Evolutionary conservation across 2,113 vertebrate species (phyloP).

Genomic region (Hoplias malabaricus): DNA sequence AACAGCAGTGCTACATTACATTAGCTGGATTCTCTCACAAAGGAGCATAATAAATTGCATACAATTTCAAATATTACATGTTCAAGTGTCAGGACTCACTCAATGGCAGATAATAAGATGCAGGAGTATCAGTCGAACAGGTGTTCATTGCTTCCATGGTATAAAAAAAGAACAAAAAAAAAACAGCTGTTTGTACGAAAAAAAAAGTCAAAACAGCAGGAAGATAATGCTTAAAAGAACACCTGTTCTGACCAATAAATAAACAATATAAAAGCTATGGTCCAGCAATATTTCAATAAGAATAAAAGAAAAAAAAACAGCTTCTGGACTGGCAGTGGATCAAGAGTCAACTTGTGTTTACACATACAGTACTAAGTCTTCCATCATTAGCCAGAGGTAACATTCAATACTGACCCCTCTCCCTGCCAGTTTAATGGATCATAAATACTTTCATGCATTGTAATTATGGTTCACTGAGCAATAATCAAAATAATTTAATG

Average conservation of each 20-base stretch:
- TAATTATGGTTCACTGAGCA: slow-evolving; percentile 56
- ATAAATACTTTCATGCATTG: slow-evolving; percentile 75
- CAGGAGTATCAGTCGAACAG: slow-evolving; percentile 11
- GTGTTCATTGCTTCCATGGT: slow-evolving; percentile 8
- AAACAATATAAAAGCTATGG: slow-evolving; percentile 33
- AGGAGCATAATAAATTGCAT: slow-evolving; percentile 61
- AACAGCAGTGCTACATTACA: slow-evolving; percentile 68
- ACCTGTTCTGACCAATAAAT: slow-evolving; percentile 44
- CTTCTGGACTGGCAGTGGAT: slow-evolving; percentile 20
- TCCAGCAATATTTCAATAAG: slow-evolving; percentile 28
- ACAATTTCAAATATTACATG: slow-evolving; percentile 61
- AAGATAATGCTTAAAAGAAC: slow-evolving; percentile 11
- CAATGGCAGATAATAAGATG: slow-evolving; percentile 43
- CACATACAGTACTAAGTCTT: slow-evolving; percentile 47
- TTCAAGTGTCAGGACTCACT: slow-evolving; percentile 76
- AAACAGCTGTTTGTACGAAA: background rate
- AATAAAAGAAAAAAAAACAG: slow-evolving; percentile 24
- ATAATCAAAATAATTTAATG: slow-evolving; percentile 70
- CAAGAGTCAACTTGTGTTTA: slow-evolving; percentile 28
- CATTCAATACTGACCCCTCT: slow-evolving; percentile 36
- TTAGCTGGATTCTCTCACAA: slow-evolving; percentile 52
- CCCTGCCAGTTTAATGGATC: slow-evolving; percentile 49
- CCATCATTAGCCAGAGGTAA: slow-evolving; percentile 36
- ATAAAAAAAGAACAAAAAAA: no score
- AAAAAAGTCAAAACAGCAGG: slow-evolving; percentile 7